phyloP scores from a whole-genome alignment of 2,113 vertebrate species.

The Rhegmatorhina hoffmannsi region DNA sequence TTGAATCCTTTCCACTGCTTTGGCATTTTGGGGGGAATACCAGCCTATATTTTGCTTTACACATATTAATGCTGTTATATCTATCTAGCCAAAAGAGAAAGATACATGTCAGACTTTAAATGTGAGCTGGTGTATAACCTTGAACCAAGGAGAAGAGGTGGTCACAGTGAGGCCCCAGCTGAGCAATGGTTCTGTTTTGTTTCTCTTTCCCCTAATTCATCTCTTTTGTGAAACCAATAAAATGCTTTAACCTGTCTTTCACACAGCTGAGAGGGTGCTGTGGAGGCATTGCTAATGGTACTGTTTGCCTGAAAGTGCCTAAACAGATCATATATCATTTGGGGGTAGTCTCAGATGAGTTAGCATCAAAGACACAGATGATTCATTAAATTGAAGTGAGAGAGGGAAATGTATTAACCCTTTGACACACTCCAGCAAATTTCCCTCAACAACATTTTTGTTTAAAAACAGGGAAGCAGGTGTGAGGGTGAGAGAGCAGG shows the following conservation, averaged over 20 bases:
- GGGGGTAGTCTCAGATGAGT: slow-evolving; percentile 3
- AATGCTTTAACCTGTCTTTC: neutral
- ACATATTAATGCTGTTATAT: neutral
- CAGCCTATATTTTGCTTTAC: too few species aligned
- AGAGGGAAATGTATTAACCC: neutral
- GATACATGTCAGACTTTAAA: neutral
- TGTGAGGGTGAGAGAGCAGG: neutral
- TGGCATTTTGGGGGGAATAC: too few species aligned
- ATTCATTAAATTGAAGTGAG: neutral
- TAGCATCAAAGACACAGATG: neutral
- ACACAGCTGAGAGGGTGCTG: neutral
- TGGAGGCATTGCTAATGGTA: slow-evolving; percentile 3
- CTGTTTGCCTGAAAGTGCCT: slow-evolving; percentile 17
- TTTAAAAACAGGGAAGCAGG: neutral
- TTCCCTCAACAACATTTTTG: neutral
- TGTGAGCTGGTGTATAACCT: neutral
- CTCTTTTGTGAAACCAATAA: neutral
- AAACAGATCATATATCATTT: slow-evolving; percentile 23
- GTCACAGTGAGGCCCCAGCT: neutral
- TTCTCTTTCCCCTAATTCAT: neutral
- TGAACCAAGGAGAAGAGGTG: neutral
- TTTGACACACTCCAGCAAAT: neutral
- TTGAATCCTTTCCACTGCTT: too few species aligned
- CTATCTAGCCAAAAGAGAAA: neutral
- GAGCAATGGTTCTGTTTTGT: neutral